Evolutionary conservation across 2,797 vertebrate genomes (phyloP), one percentile per base, ranked within the genome.

Genomic region (Leuciscus waleckii): DNA sequence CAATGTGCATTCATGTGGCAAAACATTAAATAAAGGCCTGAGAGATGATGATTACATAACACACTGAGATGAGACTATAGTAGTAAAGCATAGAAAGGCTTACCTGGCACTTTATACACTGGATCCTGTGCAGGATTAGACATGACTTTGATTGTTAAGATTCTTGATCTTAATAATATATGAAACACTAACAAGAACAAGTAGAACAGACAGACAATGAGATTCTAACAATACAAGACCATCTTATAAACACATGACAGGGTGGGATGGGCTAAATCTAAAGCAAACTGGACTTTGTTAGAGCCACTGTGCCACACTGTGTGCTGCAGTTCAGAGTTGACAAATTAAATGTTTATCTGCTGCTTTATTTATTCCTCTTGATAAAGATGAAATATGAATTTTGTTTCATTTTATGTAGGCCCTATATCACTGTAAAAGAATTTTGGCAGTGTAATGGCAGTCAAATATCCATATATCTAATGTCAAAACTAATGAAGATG

Each of bases 221-320:
- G 29, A 65, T 63, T 19, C 43, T 3, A 2, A 17, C 43, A 37
- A 81, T 4, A 39, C 3, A 76, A 51, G 23, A 1, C 13, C 0
- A 0, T 37, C 63, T 23, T 17, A 68, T 67, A 61, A 84, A 32
- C 46, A 69, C 82, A 69, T 54, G 61, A 84, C 63, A 39, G 17
- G 0, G 32, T 76, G 71, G 82, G 82, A 67, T 76, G 19, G 78
- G 63, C 78, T 19, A 79, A 11, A 63, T 63, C n/a, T 77, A 32
- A 21, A 43, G 39, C 43, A 54, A 76, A 76, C 32, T 83, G 71
- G 41, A 83, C 81, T 61, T 83, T 76, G 69, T 19, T 14, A 69
- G 19, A 69, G 23, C 14, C 19, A n/a, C 3, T 11, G 2, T 32
- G 9, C 41, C 10, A 43, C 10, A 43, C 11, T 11, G 17, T 10